Conservation (phyloP, 2,888 invertebrate species). For the Netelia inedita region DNA sequence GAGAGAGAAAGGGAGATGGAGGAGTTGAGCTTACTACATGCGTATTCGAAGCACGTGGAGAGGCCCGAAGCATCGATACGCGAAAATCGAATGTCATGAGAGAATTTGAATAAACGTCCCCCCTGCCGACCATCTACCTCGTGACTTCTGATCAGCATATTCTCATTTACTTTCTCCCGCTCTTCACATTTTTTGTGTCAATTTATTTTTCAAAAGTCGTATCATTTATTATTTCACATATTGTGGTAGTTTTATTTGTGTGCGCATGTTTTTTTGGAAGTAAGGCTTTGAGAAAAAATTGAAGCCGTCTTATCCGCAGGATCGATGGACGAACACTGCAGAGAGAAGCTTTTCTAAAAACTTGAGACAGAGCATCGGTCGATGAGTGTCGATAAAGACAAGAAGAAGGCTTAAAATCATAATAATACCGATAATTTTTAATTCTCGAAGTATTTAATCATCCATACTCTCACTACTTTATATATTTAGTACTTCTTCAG, state of each 20-base stretch:
- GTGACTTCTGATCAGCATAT: conserved; percentile 63
- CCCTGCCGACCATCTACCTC: conserved; percentile 53
- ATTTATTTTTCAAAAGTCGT: conserved; percentile 12
- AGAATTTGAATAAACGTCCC: conserved; percentile 77
- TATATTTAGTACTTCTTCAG: too few relatives aligned
- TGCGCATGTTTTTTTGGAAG: background rate
- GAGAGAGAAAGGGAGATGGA: conserved; percentile 26
- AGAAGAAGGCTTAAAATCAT: too few relatives aligned
- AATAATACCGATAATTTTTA: too few relatives aligned
- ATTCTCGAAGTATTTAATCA: too few relatives aligned
- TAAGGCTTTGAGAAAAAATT: too few relatives aligned
- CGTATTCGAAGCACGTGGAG: conserved; percentile 64
- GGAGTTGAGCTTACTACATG: conserved; percentile 54
- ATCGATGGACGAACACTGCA: too few relatives aligned
- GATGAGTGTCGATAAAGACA: too few relatives aligned
- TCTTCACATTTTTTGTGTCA: conserved; percentile 14
- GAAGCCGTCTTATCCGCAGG: too few relatives aligned
- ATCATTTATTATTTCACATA: conserved; percentile 22
- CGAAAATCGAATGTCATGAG: conserved; percentile 78
- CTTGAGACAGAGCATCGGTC: too few relatives aligned
- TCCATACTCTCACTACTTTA: too few relatives aligned
- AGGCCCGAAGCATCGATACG: conserved; percentile 69
- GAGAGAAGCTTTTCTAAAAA: too few relatives aligned
- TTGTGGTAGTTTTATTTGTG: background rate
- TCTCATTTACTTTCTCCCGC: conserved; percentile 58